Percentiles rank a stretch among this genome's conserved stretches.
These are phyloP conservation scores for Psococerastis gibbosa DNA, from an alignment of 2,888 invertebrate genomes.

Conservation along the genomic window DNA sequence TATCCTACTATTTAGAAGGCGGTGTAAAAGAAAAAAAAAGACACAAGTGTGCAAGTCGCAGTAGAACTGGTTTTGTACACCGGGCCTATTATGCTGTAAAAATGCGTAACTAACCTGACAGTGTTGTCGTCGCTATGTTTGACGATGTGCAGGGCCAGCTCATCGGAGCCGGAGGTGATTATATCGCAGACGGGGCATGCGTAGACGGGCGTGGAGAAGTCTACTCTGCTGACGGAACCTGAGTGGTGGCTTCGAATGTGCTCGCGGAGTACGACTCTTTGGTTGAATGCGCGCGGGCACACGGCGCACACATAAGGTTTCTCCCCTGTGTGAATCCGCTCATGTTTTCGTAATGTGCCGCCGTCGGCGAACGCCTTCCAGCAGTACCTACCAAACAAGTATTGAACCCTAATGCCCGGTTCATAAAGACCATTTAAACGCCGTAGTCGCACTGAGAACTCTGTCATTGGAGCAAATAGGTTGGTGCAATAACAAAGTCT, in stretches of 20 bases:
- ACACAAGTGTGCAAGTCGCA: no score
- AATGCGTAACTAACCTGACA: no score
- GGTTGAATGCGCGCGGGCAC: slow-evolving; percentile 72
- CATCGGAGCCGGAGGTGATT: slow-evolving; percentile 46
- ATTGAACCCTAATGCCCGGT: no score
- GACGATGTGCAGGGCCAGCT: slow-evolving; percentile 63
- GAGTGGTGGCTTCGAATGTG: slow-evolving; percentile 76
- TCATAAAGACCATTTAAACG: no score
- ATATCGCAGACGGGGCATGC: slow-evolving; percentile 60
- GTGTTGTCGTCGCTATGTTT: slow-evolving; percentile 75
- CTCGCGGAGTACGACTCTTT: slow-evolving; percentile 56
- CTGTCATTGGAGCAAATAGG: no score
- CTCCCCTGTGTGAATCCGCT: slow-evolving; percentile 66
- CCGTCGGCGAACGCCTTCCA: slow-evolving; percentile 83
- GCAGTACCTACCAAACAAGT: no score
- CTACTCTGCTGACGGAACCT: slow-evolving; percentile 51
- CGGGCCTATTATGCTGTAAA: no score
- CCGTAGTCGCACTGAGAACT: no score
- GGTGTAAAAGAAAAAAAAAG: no score
- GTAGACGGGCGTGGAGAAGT: slow-evolving; percentile 40
- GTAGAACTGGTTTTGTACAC: no score
- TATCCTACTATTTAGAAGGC: no score
- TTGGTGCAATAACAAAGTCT: no score
- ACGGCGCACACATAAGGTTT: slow-evolving; percentile 77
- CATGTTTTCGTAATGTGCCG: slow-evolving; percentile 66